Percentiles rank a stretch among this genome's conserved stretches.
Conservation (phyloP, 2,113 vertebrate genomes). For the Eleginops maclovinus region DNA sequence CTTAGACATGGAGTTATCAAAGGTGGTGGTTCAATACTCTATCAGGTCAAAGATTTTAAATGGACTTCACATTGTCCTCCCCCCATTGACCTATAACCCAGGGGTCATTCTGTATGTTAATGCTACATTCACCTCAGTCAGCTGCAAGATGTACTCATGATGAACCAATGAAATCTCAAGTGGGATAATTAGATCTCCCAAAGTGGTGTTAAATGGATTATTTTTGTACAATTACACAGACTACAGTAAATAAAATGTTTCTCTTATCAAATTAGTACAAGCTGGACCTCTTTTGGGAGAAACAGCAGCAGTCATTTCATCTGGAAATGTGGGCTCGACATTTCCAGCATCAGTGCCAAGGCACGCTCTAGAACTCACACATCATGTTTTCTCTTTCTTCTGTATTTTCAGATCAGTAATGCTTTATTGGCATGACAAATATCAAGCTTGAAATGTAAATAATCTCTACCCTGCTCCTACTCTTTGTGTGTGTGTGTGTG, state of each 20-base stretch:
- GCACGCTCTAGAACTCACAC: not conserved
- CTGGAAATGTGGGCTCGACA: constrained; percentile 41
- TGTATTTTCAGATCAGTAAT: not conserved
- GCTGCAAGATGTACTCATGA: not conserved
- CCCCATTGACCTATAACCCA: not conserved
- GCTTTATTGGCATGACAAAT: constrained; percentile 17
- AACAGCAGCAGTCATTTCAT: constrained; percentile 33
- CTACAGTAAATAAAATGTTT: not conserved
- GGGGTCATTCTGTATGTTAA: not conserved
- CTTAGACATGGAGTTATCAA: not conserved
- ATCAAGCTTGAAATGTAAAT: constrained; percentile 38
- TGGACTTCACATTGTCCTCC: not conserved
- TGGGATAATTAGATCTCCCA: constrained; percentile 2
- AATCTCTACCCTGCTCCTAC: constrained; percentile 2
- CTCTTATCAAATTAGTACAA: not conserved
- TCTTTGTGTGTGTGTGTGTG: no score
- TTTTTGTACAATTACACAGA: not conserved
- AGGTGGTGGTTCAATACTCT: not conserved
- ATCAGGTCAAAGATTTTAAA: not conserved
- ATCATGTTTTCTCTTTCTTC: constrained; percentile 3
- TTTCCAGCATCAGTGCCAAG: not conserved
- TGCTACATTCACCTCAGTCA: not conserved
- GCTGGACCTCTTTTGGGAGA: not conserved
- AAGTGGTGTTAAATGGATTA: not conserved
- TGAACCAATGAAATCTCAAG: not conserved